Evolutionary conservation across 92 coral and sea anemone species (phyloP), one percentile per base, ranked within the genome.

Genomic region (Parazoanthus atlanticus): DNA sequence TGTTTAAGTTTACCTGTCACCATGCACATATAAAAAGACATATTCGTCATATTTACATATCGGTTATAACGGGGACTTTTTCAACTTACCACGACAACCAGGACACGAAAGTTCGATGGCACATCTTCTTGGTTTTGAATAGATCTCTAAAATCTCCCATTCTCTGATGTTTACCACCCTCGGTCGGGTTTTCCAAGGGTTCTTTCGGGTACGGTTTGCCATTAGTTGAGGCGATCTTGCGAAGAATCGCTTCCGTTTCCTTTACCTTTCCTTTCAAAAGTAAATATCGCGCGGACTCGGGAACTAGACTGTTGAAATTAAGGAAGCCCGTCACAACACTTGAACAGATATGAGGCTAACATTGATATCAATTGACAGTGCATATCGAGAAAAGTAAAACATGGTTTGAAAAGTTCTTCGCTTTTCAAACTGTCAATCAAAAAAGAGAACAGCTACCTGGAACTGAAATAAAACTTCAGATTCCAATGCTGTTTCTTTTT

Each of bases 131-230:
- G 34, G 90, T 88, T 78, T 90, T 64, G 79, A 93, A 93, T 88
- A 93, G 76, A 65, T 91, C 95, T 49, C 95, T 81, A 30, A 93
- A n/a, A 86, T 93, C 95, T 6, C 95, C 95, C 82, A 91, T 26
- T 9, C 71, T 81, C 84, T 93, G 93, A 1, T 61, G 75, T n/a
- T 90, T 82, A 3, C 95, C 95, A 6, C 90, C 76, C 13, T 87
- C 85, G 19, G 85, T 76, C 16, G 90, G 93, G 79, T 93, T 80
- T 41, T 66, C 78, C 30, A 93, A 78, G 33, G 93, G 76, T 65
- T 93, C 95, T 0, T 64, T 30, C 2, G 95, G 95, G 74, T 91
- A 93, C 79, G 66, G 75, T 66, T 93, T 93, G 43, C 86, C 86
- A 69, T 93, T 93, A 38, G 89, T 88, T 23, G 88, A 38, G 1